Evolutionary conservation across 2,797 vertebrate genomes (phyloP).

Genomic region (Lates japonicus): DNA sequence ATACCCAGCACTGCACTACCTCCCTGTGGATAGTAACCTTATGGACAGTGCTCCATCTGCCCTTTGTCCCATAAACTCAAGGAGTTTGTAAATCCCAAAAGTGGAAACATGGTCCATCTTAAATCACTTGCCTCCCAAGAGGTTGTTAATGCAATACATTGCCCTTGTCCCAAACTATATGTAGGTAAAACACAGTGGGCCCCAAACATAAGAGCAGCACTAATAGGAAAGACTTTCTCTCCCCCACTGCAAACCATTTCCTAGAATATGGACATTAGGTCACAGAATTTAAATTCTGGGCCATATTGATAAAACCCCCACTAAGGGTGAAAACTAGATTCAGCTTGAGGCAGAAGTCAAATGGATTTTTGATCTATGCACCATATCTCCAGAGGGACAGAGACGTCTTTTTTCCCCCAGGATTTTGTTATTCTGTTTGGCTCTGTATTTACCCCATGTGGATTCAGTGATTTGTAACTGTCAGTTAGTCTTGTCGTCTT

Average conservation of each 20-base stretch:
- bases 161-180: conserved; percentile 59
- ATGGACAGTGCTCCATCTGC: conserved; percentile 21
- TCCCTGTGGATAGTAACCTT: conserved; percentile 14
- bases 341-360: conserved; percentile 23
- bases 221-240: neutral
- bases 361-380: conserved; percentile 26
- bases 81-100: conserved; percentile 54
- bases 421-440: conserved; percentile 9
- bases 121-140: conserved; percentile 53
- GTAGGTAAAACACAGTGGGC: conserved; percentile 46
- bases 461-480: conserved; percentile 15
- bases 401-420: neutral
- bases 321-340: conserved; percentile 9
- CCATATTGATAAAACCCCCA: neutral
- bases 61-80: conserved; percentile 58
- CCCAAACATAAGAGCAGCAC: conserved; percentile 13
- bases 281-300: conserved; percentile 4
- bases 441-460: neutral
- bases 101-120: conserved; percentile 45
- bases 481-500: neutral
- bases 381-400: neutral
- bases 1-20: neutral
- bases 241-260: neutral
- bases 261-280: neutral
- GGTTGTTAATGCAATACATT: conserved; percentile 33